Base-by-base conservation (phyloP, 2,113 vertebrate genomes). In the Emydura subglobosa region DNA sequence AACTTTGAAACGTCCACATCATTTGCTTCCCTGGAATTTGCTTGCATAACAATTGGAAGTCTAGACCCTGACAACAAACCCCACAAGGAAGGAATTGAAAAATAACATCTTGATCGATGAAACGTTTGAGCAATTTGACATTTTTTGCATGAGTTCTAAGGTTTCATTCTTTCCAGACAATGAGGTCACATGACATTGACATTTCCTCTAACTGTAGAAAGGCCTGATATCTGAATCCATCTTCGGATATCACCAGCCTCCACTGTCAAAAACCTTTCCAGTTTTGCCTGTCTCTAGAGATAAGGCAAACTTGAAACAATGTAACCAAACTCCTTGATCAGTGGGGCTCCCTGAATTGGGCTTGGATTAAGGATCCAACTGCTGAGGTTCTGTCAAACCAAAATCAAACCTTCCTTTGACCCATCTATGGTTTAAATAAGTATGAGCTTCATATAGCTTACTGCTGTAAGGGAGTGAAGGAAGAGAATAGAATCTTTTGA, bases 401-500 rank as follows among this genome's bases (percentile, higher is more conserved):
- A 78, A 74, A 82, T 80, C 91, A 91, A 96, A 92, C 84, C 7
- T 31, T 0, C 0, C 12, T 50, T 86, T 19, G 78, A 54, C 68
- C 94, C 82, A 72, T 68, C 51, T 85, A 83, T 82, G 85, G 82
- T 39, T 86, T 76, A 78, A 91, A 85, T 34, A 61, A 86, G 61
- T 1, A 44, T 57, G 80, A 82, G 82, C 16, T 13, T 0, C 0
- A 76, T n/a, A 54, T 82, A 90, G 84, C 44, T 49, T 90, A 29
- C 50, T 82, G 61, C 47, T 21, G 3, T 51, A 25, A 6, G 0
- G 27, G 39, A 76, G 61, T 19, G 17, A 68, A 79, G 42, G 27
- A 91, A 83, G 49, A 86, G 86, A 96, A 85, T 79, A 88, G 86
- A 95, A 34, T 2, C 0, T 0, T 54, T 82, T 83, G 88, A 86